phyloP scores from a whole-genome alignment of 2,888 invertebrate genomes.

The Tetropium fuscum region DNA sequence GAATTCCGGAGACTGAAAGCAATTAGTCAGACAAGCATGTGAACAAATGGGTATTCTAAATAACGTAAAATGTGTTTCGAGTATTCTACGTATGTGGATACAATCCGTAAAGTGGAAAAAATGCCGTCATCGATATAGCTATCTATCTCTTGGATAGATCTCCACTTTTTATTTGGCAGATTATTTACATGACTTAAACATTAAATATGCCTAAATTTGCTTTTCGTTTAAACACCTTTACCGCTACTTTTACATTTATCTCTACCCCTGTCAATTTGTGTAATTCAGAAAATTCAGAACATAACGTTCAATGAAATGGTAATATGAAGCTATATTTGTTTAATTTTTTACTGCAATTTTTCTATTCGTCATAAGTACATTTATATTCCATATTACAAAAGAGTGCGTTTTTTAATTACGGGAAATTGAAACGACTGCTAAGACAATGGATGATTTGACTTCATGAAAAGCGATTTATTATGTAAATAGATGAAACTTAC shows the following conservation, averaged over 20 bases:
- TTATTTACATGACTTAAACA: conserved; percentile 11
- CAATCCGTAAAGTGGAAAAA: conserved; percentile 47
- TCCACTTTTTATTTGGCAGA: conserved; percentile 23
- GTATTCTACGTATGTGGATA: conserved; percentile 47
- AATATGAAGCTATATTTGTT: not conserved
- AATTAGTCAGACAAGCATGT: conserved; percentile 56
- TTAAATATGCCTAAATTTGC: too few relatives aligned
- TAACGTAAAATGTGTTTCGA: conserved; percentile 53
- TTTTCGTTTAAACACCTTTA: too few relatives aligned
- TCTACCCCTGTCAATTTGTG: not conserved
- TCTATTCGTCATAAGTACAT: too few relatives aligned
- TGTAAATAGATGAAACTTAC: conserved; percentile 52
- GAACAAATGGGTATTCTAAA: conserved; percentile 57
- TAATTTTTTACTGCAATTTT: too few relatives aligned
- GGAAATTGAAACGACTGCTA: too few relatives aligned
- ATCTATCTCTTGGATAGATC: conserved; percentile 14
- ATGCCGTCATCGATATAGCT: conserved; percentile 33
- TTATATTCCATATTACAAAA: too few relatives aligned
- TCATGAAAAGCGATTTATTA: conserved; percentile 46
- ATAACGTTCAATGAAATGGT: not conserved
- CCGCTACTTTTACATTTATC: not conserved
- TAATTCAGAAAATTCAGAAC: too few relatives aligned
- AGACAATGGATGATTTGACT: too few relatives aligned
- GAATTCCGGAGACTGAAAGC: conserved; percentile 50
- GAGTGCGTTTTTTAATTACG: too few relatives aligned